Evolutionary conservation across 2,113 vertebrate genomes (phyloP), one percentile per base, ranked within the genome.

Genomic region (Melospiza georgiana): DNA sequence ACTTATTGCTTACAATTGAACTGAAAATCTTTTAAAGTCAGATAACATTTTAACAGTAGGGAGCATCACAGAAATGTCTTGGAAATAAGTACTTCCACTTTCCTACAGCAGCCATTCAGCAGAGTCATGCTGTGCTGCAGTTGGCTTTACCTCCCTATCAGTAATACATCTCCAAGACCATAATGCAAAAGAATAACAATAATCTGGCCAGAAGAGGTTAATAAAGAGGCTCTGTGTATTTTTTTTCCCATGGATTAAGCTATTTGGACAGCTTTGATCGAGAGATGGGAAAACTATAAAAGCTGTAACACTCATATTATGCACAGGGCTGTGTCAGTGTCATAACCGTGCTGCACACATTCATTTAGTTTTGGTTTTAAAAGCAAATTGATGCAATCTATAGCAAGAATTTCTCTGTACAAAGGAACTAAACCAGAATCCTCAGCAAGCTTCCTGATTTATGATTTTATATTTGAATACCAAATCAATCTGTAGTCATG

Each of bases 181-280:
- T 95, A 93, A 95, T 94, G 95, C 79, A 95, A 95, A 97, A 90
- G 92, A 96, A 97, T 96, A 94, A 89, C 77, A 87, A 94, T 92
- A 94, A 96, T 96, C 89, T 95, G 81, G 41, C 66, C 69, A 94
- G 92, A 79, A 92, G 41, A 97, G 62, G 80, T 96, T 96, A 95
- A 95, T 90, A 86, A 74, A 94, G 90, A 94, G 81, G 30, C 87
- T 66, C 54, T 87, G n/a, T 89, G 39, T 90, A 6, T 71, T 91
- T 94, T 90, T 69, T 69, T 96, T 93, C 72, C 25, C 27, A 49
- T 73, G 89, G 95, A 90, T 97, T 94, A 87, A 91, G 91, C 84
- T 84, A 75, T 78, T 80, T 63, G 94, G 54, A 37, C 65, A 90
- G 86, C 76, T 96, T 96, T 94, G 94, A 88, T 91, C 33, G 2